Evolutionary conservation across 2,797 vertebrate genomes (phyloP).

Genomic region (Thaleichthys pacificus): DNA sequence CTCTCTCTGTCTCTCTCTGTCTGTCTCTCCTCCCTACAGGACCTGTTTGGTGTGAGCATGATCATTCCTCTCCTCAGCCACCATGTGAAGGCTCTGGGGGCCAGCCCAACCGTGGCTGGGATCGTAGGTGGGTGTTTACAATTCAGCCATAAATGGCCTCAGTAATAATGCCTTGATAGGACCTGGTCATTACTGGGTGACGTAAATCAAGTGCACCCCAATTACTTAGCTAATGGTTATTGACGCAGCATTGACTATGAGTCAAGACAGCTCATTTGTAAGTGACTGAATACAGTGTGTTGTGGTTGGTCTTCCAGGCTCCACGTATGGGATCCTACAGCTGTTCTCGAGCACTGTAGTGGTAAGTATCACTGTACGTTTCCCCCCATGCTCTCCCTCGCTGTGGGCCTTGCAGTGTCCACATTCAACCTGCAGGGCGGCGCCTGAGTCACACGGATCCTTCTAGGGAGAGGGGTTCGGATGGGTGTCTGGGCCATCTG

Average conservation of each 20-base stretch:
- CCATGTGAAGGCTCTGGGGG: constrained; percentile 91
- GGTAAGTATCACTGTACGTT: constrained; percentile 79
- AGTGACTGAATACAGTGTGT: not conserved
- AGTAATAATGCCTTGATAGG: too few relatives aligned
- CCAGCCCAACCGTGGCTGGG: constrained; percentile 88
- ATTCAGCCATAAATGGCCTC: not conserved
- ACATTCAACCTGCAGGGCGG: too few relatives aligned
- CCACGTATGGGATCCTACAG: constrained; percentile 91
- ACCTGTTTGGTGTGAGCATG: constrained; percentile 97
- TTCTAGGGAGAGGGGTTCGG: too few relatives aligned
- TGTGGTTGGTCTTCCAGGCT: constrained; percentile 73
- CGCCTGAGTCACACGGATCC: too few relatives aligned
- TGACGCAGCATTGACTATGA: too few relatives aligned
- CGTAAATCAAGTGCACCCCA: not conserved
- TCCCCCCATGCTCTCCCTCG: not conserved
- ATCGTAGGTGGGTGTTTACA: constrained; percentile 82
- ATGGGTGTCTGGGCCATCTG: too few relatives aligned
- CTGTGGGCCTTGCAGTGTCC: not conserved
- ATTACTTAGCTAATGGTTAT: not conserved
- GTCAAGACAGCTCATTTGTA: not conserved
- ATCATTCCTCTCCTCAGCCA: constrained; percentile 91
- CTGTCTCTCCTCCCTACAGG: constrained; percentile 69
- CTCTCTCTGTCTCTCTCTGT: not conserved
- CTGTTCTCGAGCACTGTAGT: constrained; percentile 94
- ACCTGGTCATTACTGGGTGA: not conserved